These are phyloP conservation scores for Trichonephila clavata DNA, from an alignment of 1,140 invertebrate species.

Conservation along the genomic window DNA sequence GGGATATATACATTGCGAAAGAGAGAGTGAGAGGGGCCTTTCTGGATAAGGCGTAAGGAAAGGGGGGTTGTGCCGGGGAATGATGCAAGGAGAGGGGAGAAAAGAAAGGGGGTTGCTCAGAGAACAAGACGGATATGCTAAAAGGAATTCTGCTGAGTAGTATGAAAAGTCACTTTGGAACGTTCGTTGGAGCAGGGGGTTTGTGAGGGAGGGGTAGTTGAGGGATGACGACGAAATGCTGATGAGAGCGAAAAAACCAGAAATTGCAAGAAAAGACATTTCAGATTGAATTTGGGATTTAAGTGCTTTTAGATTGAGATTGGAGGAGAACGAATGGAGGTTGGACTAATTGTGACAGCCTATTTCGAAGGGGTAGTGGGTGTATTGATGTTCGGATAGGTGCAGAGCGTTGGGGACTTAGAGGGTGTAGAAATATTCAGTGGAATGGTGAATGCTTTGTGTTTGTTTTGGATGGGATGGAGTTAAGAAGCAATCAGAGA, in stretches of 20 bases:
- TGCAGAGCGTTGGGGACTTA: too few relatives aligned
- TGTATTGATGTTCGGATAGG: background rate
- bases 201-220: background rate
- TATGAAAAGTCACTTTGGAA: constrained; percentile 71
- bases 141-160: constrained; percentile 74
- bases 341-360: constrained; percentile 59
- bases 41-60: too few relatives aligned
- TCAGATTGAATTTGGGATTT: constrained; percentile 73
- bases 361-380: background rate
- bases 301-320: constrained; percentile 72
- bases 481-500: too few relatives aligned
- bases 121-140: constrained; percentile 71
- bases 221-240: constrained; percentile 66
- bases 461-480: too few relatives aligned
- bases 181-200: background rate
- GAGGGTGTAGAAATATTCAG: too few relatives aligned
- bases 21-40: background rate
- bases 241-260: constrained; percentile 66
- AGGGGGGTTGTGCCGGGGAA: background rate
- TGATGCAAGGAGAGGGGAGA: constrained; percentile 15
- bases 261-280: constrained; percentile 73
- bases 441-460: too few relatives aligned
- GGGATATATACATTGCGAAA: background rate
- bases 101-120: background rate
- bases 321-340: constrained; percentile 27